Evolutionary conservation across 2,113 vertebrate genomes (phyloP).

Genomic region (Chinchilla lanigera): DNA sequence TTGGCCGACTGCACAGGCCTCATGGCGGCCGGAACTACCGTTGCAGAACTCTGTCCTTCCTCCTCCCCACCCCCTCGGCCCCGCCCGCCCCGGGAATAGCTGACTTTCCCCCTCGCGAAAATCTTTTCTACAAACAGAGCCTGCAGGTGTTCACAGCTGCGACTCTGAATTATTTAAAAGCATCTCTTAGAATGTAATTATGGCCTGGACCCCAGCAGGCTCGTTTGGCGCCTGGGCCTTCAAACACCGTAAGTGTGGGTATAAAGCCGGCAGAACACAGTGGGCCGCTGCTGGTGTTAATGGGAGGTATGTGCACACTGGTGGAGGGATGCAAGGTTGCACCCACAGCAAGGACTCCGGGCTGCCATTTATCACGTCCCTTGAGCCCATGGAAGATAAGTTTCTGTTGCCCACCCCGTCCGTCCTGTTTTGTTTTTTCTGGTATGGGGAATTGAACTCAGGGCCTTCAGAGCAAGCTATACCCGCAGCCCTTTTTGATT

Average conservation of each 20-base stretch:
- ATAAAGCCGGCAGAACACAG: neutral
- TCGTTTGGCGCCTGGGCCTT: neutral
- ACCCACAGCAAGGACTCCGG: neutral
- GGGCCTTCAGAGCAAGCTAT: neutral
- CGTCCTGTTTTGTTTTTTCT: neutral
- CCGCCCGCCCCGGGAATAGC: neutral
- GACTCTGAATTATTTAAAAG: constrained; percentile 71
- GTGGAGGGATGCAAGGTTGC: neutral
- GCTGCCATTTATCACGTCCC: rapidly evolving
- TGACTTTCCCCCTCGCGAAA: constrained; percentile 37
- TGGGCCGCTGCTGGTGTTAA: rapidly evolving
- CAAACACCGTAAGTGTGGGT: neutral
- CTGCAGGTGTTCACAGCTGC: constrained; percentile 53
- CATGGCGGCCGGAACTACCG: neutral
- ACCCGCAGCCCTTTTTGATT: neutral
- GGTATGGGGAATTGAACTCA: neutral
- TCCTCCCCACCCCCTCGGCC: neutral
- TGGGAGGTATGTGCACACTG: rapidly evolving
- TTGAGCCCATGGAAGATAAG: neutral
- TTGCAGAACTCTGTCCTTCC: neutral
- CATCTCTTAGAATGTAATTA: constrained; percentile 56
- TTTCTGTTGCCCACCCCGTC: neutral
- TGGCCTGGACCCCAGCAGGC: neutral
- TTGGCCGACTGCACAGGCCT: neutral
- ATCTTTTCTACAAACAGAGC: constrained; percentile 62